Conservation (phyloP, 2,113 vertebrate genomes). For the Clinocottus analis region DNA sequence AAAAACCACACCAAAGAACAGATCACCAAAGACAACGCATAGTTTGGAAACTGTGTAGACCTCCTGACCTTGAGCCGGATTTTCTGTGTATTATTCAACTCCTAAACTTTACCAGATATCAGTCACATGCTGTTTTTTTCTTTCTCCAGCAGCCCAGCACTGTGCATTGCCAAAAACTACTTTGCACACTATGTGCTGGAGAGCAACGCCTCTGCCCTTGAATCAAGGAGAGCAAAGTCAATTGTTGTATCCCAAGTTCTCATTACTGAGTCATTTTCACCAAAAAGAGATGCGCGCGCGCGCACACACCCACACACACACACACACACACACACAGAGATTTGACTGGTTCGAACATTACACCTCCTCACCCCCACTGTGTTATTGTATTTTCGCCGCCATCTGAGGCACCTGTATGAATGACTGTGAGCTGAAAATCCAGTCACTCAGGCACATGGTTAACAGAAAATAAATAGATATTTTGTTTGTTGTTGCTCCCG, state of each 20-base stretch:
- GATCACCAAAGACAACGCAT: not conserved
- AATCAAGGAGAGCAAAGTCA: slow-evolving; percentile 30
- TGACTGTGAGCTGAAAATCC: slow-evolving; percentile 7
- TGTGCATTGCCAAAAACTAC: not conserved
- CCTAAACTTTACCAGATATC: slow-evolving; percentile 1
- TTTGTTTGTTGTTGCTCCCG: not conserved
- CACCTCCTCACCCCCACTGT: slow-evolving; percentile 1
- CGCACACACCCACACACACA: slow-evolving; percentile 21
- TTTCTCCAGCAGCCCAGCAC: not conserved
- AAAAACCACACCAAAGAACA: not conserved
- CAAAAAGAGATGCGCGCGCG: slow-evolving; percentile 25
- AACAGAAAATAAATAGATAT: slow-evolving; percentile 43
- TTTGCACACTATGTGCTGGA: not conserved
- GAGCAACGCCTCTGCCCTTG: slow-evolving; percentile 26
- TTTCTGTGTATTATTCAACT: not conserved
- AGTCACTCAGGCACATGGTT: slow-evolving; percentile 1
- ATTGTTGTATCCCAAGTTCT: slow-evolving; percentile 25
- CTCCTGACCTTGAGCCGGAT: not conserved
- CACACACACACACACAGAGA: slow-evolving; percentile 10
- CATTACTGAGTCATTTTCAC: slow-evolving; percentile 33
- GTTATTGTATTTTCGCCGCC: slow-evolving; percentile 31
- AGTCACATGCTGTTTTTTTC: not conserved
- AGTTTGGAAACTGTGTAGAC: not conserved
- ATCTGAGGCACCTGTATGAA: slow-evolving; percentile 23
- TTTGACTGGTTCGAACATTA: too few relatives aligned